Conservation (phyloP, 2,888 invertebrate species). For the Gibbula magus region DNA sequence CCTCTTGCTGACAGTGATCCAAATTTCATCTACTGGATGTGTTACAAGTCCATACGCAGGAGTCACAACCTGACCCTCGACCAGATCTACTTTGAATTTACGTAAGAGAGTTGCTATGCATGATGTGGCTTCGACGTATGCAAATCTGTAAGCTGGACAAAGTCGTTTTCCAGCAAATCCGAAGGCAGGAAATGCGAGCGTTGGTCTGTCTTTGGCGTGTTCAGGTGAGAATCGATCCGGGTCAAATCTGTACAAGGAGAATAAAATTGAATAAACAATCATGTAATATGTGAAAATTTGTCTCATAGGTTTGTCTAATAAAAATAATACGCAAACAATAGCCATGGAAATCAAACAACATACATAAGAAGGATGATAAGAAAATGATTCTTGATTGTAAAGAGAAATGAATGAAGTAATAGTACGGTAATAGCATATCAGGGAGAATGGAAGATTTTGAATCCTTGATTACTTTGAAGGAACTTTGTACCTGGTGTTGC, state of each 20-base stretch:
- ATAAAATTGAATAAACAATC: too few species aligned
- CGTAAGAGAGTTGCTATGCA: constrained; percentile 63
- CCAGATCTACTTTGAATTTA: constrained; percentile 68
- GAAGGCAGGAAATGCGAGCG: constrained; percentile 71
- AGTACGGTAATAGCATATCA: too few species aligned
- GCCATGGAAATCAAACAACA: too few species aligned
- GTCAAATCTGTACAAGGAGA: constrained; percentile 66
- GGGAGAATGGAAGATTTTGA: too few species aligned
- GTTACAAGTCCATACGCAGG: constrained; percentile 72
- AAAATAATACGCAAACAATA: too few species aligned
- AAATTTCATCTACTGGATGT: constrained; percentile 73
- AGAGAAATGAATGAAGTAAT: too few species aligned
- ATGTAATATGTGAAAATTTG: too few species aligned
- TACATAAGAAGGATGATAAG: too few species aligned
- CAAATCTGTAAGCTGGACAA: constrained; percentile 66
- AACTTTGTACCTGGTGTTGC: too few species aligned
- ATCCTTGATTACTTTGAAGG: too few species aligned
- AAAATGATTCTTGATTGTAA: too few species aligned
- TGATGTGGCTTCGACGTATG: constrained; percentile 62
- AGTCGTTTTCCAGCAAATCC: constrained; percentile 74
- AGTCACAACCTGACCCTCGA: constrained; percentile 69
- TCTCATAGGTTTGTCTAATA: too few species aligned
- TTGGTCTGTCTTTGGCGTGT: constrained; percentile 52
- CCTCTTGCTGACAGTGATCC: constrained; percentile 67
- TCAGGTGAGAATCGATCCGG: constrained; percentile 70